Conservation (phyloP, 2,113 vertebrate genomes). For the Cacatua alba region DNA sequence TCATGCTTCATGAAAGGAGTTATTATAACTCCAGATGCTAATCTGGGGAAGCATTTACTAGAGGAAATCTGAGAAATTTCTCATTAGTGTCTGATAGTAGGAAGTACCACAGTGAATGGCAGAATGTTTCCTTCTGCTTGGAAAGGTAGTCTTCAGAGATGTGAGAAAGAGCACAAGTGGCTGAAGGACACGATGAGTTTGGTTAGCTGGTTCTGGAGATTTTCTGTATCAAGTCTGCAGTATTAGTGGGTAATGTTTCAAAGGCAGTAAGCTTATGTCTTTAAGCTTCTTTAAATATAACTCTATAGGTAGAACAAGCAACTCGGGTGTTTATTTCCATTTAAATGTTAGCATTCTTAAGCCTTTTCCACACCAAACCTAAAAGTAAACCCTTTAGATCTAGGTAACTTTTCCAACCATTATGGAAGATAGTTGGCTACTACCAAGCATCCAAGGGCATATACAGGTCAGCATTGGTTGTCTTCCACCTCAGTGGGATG, state of each 20-base stretch:
- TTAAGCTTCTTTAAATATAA: background rate
- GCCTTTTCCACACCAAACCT: background rate
- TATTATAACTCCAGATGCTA: background rate
- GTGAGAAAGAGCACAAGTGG: background rate
- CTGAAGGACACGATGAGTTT: background rate
- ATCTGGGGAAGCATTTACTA: background rate
- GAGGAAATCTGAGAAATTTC: background rate
- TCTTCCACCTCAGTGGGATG: background rate
- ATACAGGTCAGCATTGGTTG: background rate
- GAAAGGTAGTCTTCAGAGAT: fast-evolving
- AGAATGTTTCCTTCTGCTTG: background rate
- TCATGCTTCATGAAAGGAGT: background rate
- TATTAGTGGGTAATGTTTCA: background rate
- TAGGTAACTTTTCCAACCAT: background rate
- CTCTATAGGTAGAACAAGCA: background rate
- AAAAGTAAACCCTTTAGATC: background rate
- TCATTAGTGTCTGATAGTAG: background rate
- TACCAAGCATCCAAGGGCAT: background rate
- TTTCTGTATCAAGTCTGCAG: background rate
- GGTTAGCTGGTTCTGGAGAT: background rate
- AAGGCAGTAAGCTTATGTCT: background rate
- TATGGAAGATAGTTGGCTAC: background rate
- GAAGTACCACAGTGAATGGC: background rate
- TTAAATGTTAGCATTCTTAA: background rate
- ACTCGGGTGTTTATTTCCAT: background rate